These are phyloP conservation scores for Anseranas semipalmata DNA, from an alignment of 2,113 vertebrate genomes.

Conservation along the genomic window DNA sequence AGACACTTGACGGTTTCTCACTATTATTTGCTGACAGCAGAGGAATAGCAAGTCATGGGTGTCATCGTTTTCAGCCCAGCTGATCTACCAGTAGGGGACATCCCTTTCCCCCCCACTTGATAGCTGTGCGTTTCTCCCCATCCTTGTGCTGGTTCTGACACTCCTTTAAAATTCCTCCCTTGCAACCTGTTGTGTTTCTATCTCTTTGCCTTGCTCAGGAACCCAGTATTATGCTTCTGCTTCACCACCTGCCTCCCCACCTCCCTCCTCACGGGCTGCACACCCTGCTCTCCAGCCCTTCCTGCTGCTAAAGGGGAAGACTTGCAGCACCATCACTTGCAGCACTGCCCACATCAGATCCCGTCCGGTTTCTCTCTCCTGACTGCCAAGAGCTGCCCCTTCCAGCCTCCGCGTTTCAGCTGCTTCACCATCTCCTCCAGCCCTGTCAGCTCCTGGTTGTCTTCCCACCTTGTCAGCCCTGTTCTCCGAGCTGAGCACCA, in stretches of 20 bases:
- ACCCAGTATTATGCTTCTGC: not conserved
- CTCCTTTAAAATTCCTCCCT: no score
- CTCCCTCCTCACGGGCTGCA: not conserved
- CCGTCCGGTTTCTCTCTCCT: not conserved
- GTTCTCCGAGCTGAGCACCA: not conserved
- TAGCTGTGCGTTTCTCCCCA: not conserved
- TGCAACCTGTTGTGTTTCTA: not conserved
- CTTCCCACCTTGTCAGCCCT: not conserved
- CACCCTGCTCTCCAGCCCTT: accelerated
- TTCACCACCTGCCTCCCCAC: not conserved
- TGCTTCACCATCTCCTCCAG: not conserved
- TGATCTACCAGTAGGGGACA: not conserved
- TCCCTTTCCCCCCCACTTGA: not conserved
- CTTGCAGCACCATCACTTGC: not conserved
- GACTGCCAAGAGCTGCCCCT: not conserved
- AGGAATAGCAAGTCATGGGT: not conserved
- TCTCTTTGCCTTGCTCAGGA: not conserved
- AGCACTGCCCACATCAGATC: accelerated
- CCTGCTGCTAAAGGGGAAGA: not conserved
- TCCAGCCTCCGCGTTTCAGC: not conserved
- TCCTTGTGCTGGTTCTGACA: not conserved
- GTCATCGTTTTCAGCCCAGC: not conserved
- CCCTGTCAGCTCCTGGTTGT: not conserved
- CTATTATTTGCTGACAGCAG: not conserved
- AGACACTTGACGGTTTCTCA: not conserved